phyloP scores from a whole-genome alignment of 2,888 invertebrate genomes.

The Idaea dimidiata region DNA sequence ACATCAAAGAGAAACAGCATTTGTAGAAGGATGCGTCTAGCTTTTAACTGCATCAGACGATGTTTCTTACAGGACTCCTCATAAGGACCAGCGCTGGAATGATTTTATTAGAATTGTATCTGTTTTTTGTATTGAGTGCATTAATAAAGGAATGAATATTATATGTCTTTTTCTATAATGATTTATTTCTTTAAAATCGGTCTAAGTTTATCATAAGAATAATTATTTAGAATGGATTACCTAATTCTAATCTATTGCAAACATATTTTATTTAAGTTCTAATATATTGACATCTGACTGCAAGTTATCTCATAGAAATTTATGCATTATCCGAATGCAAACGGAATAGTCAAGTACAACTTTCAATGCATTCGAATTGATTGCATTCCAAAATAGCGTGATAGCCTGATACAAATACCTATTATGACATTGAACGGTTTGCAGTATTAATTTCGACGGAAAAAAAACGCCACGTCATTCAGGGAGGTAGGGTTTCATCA shows the following conservation, averaged over 20 bases:
- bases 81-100: too few relatives aligned
- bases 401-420: neutral
- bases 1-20: too few relatives aligned
- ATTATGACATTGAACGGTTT: neutral
- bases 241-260: neutral
- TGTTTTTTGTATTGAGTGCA: too few relatives aligned
- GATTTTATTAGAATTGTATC: too few relatives aligned
- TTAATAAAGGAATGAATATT: too few relatives aligned
- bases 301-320: neutral
- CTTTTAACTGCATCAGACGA: too few relatives aligned
- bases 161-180: too few relatives aligned
- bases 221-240: too few relatives aligned
- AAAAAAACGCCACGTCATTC: neutral
- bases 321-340: neutral
- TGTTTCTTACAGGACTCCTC: too few relatives aligned
- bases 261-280: neutral
- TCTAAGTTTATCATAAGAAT: too few relatives aligned
- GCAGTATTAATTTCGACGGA: neutral
- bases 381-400: neutral
- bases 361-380: neutral
- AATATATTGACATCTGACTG: neutral
- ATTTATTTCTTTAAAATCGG: too few relatives aligned
- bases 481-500: neutral
- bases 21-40: too few relatives aligned
- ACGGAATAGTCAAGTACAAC: neutral